Percentiles rank a stretch among this genome's conserved stretches.
Conservation (phyloP, 2,888 invertebrate genomes). For the Pyrgus malvae region DNA sequence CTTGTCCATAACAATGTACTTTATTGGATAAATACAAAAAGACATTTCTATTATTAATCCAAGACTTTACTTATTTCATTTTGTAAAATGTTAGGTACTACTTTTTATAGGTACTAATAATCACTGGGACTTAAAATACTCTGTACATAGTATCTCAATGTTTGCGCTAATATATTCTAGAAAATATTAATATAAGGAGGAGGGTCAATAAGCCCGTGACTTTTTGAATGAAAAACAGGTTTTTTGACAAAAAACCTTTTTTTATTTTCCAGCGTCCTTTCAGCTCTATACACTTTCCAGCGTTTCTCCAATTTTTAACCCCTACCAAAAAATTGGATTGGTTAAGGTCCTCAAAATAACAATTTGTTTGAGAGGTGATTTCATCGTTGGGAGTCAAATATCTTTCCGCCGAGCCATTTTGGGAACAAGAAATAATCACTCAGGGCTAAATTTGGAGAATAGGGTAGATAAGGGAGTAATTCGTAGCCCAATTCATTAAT, state of each 20-base stretch:
- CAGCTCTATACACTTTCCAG: constrained; percentile 28
- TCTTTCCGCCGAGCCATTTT: neutral
- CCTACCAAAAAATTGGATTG: neutral
- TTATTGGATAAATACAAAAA: no score
- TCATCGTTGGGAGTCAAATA: neutral
- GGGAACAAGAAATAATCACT: neutral
- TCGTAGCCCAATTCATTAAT: no score
- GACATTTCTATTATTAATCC: no score
- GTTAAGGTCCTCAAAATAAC: neutral
- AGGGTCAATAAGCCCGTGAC: no score
- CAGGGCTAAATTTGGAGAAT: neutral
- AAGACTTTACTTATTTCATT: no score
- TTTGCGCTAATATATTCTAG: no score
- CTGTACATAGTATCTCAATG: no score
- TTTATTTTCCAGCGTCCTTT: constrained; percentile 30
- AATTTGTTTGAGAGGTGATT: neutral
- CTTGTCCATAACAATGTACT: no score
- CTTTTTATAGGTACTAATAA: no score
- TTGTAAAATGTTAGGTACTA: no score
- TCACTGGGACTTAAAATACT: no score
- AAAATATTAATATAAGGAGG: no score
- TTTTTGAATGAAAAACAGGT: neutral
- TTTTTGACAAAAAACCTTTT: neutral
- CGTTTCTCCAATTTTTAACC: constrained; percentile 29
- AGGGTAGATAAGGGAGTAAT: neutral